A percentile compares a stretch with the other conserved stretches of the same genome.
Conservation (phyloP, 2,888 invertebrate genomes). For the Eilema griseolum region DNA sequence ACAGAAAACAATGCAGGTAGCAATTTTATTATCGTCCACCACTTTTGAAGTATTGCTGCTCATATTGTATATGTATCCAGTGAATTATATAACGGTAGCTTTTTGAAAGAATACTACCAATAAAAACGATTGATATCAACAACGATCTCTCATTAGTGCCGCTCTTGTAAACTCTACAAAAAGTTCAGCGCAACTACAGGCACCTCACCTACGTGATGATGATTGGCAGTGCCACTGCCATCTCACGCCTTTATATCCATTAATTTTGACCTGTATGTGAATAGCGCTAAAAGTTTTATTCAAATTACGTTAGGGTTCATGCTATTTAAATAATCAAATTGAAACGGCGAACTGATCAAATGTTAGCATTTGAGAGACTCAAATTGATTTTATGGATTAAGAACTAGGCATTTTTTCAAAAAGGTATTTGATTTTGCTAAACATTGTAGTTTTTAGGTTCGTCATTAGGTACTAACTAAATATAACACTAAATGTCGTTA, state of each 20-base stretch:
- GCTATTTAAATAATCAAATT: neutral
- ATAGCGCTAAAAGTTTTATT: slow-evolving; percentile 47
- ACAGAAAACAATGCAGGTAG: slow-evolving; percentile 38
- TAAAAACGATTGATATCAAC: slow-evolving; percentile 48
- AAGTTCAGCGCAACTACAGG: slow-evolving; percentile 41
- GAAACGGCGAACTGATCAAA: too few relatives aligned
- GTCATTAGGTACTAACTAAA: too few relatives aligned
- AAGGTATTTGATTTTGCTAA: too few relatives aligned
- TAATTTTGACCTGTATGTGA: slow-evolving; percentile 66
- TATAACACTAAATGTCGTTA: too few relatives aligned
- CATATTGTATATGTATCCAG: slow-evolving; percentile 36
- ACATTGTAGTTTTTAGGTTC: too few relatives aligned
- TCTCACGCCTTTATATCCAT: slow-evolving; percentile 74
- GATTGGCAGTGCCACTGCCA: slow-evolving; percentile 61
- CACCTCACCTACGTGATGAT: slow-evolving; percentile 49
- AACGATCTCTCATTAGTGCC: slow-evolving; percentile 51
- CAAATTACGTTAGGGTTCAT: neutral
- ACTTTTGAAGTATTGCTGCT: slow-evolving; percentile 34
- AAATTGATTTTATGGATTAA: too few relatives aligned
- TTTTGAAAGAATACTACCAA: slow-evolving; percentile 51
- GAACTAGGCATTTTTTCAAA: too few relatives aligned
- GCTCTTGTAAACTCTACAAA: slow-evolving; percentile 54
- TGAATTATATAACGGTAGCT: slow-evolving; percentile 53
- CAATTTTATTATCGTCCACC: slow-evolving; percentile 31
- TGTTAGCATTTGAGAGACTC: too few relatives aligned